Evolutionary conservation across 2,888 invertebrate species (phyloP).

Genomic region (Pachydiplax longipennis): DNA sequence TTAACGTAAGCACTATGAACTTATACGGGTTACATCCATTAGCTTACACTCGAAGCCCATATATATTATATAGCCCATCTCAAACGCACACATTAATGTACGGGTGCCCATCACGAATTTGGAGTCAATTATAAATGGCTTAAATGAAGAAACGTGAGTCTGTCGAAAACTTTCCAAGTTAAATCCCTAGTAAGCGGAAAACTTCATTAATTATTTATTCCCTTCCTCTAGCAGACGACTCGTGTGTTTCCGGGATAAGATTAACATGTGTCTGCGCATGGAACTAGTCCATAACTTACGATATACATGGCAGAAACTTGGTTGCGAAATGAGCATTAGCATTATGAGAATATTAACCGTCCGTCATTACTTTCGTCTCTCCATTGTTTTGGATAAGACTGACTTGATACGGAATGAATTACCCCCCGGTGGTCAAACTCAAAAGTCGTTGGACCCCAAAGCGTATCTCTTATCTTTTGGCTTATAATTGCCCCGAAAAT

Average conservation of each 20-base stretch:
- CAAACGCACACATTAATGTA: too few species aligned
- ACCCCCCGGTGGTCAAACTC: not conserved
- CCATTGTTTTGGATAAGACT: not conserved
- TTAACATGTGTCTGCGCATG: not conserved
- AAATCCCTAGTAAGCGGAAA: not conserved
- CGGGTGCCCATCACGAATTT: too few species aligned
- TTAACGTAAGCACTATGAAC: too few species aligned
- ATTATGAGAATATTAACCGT: not conserved
- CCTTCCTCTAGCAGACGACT: not conserved
- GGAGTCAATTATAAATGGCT: not conserved
- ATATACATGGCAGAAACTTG: not conserved
- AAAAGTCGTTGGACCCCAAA: not conserved
- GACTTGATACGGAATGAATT: not conserved
- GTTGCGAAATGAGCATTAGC: not conserved
- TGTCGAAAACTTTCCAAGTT: not conserved
- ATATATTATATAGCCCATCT: too few species aligned
- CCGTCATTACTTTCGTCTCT: not conserved
- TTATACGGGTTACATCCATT: too few species aligned
- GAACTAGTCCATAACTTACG: not conserved
- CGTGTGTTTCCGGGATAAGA: not conserved
- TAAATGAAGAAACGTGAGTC: not conserved
- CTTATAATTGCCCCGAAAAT: not conserved
- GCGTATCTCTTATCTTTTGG: not conserved
- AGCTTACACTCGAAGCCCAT: too few species aligned
- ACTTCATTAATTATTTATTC: slow-evolving; percentile 19